Evolutionary conservation across 2,113 vertebrate species (phyloP).

Genomic region (Noctilio leporinus): DNA sequence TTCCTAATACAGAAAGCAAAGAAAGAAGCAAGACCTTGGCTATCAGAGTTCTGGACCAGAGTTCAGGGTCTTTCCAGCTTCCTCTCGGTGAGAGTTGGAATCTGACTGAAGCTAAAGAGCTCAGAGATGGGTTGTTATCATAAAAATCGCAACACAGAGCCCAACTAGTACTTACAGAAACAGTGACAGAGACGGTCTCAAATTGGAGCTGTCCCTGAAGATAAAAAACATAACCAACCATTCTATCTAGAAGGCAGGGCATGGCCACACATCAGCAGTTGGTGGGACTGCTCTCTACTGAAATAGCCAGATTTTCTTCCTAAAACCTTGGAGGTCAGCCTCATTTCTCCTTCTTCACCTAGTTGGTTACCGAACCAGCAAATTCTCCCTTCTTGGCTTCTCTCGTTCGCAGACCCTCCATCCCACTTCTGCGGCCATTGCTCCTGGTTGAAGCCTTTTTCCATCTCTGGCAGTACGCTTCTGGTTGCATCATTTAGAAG

Average conservation of each 20-base stretch:
- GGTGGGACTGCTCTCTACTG: background rate
- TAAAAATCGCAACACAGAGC: background rate
- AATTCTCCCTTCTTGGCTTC: background rate
- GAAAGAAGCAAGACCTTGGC: background rate
- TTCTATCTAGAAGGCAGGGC: background rate
- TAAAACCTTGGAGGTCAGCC: background rate
- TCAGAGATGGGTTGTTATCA: background rate
- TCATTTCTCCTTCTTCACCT: background rate
- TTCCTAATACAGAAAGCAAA: background rate
- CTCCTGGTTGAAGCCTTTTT: background rate
- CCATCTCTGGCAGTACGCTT: background rate
- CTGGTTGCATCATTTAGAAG: background rate
- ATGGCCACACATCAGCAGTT: background rate
- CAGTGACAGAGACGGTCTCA: background rate
- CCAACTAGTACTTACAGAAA: background rate
- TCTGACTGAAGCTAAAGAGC: background rate
- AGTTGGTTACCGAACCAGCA: background rate
- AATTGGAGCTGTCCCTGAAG: background rate
- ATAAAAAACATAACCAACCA: background rate
- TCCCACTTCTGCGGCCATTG: background rate
- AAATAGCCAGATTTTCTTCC: background rate
- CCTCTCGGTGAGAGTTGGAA: background rate
- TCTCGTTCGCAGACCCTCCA: background rate
- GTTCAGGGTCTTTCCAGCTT: background rate
- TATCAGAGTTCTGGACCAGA: background rate